Percentiles rank a stretch among this genome's conserved stretches.
Conservation (phyloP, 2,113 vertebrate species). For the Nestor notabilis region DNA sequence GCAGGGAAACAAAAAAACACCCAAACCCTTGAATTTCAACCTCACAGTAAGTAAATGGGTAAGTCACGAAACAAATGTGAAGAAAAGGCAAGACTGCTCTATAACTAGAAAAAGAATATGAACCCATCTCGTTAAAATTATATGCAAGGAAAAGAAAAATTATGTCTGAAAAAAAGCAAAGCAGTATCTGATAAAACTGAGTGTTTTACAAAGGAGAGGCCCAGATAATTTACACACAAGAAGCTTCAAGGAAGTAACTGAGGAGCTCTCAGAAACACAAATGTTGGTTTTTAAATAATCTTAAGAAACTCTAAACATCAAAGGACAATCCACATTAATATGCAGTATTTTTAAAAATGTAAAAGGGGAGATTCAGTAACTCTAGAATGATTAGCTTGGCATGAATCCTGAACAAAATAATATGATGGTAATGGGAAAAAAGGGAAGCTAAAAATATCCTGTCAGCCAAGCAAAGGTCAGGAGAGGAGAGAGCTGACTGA, state of each 20-base stretch:
- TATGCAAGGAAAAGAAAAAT: neutral
- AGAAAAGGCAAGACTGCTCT: neutral
- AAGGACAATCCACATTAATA: constrained; percentile 5
- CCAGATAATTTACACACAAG: constrained; percentile 41
- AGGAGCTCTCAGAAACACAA: constrained; percentile 50
- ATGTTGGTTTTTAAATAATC: constrained; percentile 36
- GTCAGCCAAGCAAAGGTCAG: constrained; percentile 20
- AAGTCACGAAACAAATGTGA: neutral
- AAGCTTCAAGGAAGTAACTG: constrained; percentile 52
- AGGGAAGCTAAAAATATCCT: constrained; percentile 46
- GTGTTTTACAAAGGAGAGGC: constrained; percentile 22
- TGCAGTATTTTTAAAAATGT: constrained; percentile 19
- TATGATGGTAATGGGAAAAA: constrained; percentile 30
- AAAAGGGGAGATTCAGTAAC: constrained; percentile 39
- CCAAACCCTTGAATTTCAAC: neutral
- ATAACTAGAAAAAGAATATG: neutral
- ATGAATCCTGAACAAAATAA: neutral
- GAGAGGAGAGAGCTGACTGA: neutral
- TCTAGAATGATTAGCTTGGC: constrained; percentile 11
- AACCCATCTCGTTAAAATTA: neutral
- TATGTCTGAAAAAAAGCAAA: neutral
- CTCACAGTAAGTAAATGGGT: neutral
- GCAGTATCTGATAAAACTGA: constrained; percentile 13
- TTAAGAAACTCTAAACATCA: constrained; percentile 36
- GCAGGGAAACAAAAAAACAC: neutral